Evolutionary conservation across 2,888 invertebrate genomes (phyloP).

Genomic region (Sturmia bella): DNA sequence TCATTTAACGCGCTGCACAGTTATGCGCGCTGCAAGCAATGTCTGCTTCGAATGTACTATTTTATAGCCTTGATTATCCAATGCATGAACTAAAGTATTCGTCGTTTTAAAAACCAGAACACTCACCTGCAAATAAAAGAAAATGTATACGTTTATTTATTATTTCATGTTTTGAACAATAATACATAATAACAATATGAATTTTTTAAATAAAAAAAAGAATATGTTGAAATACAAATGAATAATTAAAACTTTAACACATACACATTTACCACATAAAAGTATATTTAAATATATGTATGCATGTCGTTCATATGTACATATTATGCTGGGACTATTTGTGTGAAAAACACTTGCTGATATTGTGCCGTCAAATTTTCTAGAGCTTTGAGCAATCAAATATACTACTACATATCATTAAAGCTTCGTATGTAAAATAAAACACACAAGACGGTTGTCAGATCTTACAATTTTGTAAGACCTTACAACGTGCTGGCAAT

Average conservation of each 20-base stretch:
- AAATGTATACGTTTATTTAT: conserved; percentile 29
- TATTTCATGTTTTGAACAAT: conserved; percentile 22
- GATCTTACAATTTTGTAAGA: too few species aligned
- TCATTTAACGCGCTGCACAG: background rate
- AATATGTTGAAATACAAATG: conserved; percentile 46
- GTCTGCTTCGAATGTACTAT: background rate
- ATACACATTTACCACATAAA: background rate
- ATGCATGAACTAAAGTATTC: background rate
- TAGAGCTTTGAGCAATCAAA: too few species aligned
- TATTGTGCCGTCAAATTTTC: too few species aligned
- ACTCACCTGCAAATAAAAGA: conserved; percentile 66
- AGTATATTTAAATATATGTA: background rate
- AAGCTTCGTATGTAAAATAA: too few species aligned
- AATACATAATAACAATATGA: conserved; percentile 8
- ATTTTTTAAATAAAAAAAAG: conserved; percentile 3
- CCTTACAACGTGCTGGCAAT: too few species aligned
- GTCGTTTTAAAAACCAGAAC: conserved; percentile 17
- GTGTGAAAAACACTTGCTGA: too few species aligned
- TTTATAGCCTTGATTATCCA: background rate
- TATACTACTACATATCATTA: too few species aligned
- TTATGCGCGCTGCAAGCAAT: background rate
- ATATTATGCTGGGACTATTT: too few species aligned
- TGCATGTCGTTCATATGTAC: too few species aligned
- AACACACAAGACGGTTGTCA: too few species aligned
- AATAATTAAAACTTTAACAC: conserved; percentile 44